phyloP scores from a whole-genome alignment of 2,113 vertebrate genomes.

The Prochilodus magdalenae region DNA sequence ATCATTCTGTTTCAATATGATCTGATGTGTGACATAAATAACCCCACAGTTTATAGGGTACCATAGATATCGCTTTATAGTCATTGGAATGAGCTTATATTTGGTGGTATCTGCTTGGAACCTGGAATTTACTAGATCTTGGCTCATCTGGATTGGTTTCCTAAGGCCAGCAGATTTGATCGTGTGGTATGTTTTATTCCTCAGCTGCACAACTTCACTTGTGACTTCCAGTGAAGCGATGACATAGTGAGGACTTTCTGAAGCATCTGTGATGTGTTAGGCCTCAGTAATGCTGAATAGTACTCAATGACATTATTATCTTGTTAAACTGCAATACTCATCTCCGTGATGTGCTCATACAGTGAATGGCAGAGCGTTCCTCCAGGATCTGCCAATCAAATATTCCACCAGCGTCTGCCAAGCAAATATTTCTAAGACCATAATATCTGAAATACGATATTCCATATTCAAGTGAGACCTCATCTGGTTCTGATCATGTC shows the following conservation, averaged over 20 bases:
- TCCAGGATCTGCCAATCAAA: conserved; percentile 15
- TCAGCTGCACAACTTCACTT: background rate
- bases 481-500: conserved; percentile 63
- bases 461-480: conserved; percentile 60
- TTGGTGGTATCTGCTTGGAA: background rate
- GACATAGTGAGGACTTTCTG: background rate
- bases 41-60: background rate
- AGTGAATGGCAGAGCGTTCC: background rate
- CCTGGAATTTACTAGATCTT: background rate
- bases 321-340: conserved; percentile 24
- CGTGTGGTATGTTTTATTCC: background rate
- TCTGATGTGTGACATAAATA: background rate
- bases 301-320: conserved; percentile 18
- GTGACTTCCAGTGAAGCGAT: conserved; percentile 5
- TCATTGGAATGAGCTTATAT: background rate
- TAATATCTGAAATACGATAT: conserved; percentile 60
- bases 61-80: background rate
- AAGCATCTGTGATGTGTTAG: conserved; percentile 74
- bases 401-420: conserved; percentile 64
- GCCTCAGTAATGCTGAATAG: conserved; percentile 5
- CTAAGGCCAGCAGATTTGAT: background rate
- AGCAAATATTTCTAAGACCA: conserved; percentile 64
- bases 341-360: background rate
- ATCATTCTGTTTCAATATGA: background rate
- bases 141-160: background rate